A percentile compares a stretch with the other conserved stretches of the same genome.
Evolutionary conservation across 2,888 invertebrate genomes (phyloP).

Genomic region (Paralinhomoeus sp.): DNA sequence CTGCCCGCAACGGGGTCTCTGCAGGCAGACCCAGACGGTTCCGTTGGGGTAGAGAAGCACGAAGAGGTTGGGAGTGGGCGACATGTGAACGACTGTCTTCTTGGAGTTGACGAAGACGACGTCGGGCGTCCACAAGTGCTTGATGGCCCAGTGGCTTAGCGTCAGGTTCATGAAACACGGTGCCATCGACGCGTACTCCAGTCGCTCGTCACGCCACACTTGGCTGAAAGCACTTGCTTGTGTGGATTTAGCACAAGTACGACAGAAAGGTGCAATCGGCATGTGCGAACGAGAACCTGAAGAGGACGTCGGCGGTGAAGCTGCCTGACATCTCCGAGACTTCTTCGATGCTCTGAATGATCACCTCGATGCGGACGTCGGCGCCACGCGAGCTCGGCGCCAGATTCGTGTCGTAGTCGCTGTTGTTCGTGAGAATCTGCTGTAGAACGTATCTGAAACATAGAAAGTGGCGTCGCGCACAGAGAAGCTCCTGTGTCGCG

Average conservation of each 20-base stretch:
- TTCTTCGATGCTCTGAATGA: constrained; percentile 21
- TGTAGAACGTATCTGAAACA: too few relatives aligned
- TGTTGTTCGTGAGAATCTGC: too few relatives aligned
- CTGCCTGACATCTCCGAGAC: constrained; percentile 20
- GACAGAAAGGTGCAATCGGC: too few relatives aligned
- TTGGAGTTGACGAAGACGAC: constrained; percentile 1
- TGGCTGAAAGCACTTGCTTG: constrained; percentile 12
- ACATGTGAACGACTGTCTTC: neutral
- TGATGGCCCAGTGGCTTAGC: neutral
- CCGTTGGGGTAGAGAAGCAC: constrained; percentile 1
- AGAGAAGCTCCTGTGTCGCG: too few relatives aligned
- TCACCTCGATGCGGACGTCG: constrained; percentile 13
- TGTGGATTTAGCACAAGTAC: too few relatives aligned
- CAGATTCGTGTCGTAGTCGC: neutral
- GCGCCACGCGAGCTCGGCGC: neutral
- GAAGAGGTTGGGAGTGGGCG: constrained; percentile 1
- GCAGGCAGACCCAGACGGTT: constrained; percentile 1
- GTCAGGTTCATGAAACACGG: neutral
- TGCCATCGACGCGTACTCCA: neutral
- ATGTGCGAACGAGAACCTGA: constrained; percentile 6
- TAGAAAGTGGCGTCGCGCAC: too few relatives aligned
- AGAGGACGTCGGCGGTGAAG: constrained; percentile 21
- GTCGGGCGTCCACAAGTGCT: neutral
- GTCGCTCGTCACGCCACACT: neutral
- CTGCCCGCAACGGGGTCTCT: too few relatives aligned